Conservation (phyloP, 2,797 vertebrate species). For the Neomorphus geoffroyi region DNA sequence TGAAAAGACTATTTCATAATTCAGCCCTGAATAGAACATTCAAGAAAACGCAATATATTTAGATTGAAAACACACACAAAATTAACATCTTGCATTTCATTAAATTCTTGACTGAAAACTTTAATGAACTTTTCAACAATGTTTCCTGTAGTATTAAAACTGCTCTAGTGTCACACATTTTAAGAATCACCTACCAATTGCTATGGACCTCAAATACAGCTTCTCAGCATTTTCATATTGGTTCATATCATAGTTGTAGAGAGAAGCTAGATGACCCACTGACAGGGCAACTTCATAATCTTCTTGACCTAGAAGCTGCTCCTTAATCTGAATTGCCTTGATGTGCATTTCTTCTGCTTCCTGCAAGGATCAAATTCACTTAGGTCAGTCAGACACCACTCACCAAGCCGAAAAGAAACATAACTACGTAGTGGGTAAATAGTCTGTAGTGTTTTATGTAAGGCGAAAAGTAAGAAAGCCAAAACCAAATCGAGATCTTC, state of each 20-base stretch:
- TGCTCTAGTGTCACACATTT: fast-evolving
- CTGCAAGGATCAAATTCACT: conserved; percentile 70
- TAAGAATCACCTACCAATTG: conserved; percentile 85
- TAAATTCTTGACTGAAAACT: background rate
- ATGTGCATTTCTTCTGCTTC: conserved; percentile 99
- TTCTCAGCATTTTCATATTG: conserved; percentile 98
- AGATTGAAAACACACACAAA: background rate
- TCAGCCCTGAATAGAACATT: background rate
- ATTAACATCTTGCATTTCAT: background rate
- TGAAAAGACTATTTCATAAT: background rate
- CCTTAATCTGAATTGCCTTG: conserved; percentile 99
- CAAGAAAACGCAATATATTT: background rate
- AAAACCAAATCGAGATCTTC: background rate
- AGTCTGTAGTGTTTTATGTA: background rate
- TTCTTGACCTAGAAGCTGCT: conserved; percentile 98
- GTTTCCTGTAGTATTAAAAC: no score
- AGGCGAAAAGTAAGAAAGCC: background rate
- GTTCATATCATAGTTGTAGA: conserved; percentile 99
- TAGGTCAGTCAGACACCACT: background rate
- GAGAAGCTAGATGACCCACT: conserved; percentile 95
- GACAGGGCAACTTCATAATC: conserved; percentile 99
- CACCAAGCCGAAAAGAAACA: background rate
- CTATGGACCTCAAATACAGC: conserved; percentile 97
- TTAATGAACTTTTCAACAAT: fast-evolving
- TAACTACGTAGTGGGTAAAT: fast-evolving